phyloP scores from a whole-genome alignment of 2,888 invertebrate genomes.

The Apodemia hepburni region DNA sequence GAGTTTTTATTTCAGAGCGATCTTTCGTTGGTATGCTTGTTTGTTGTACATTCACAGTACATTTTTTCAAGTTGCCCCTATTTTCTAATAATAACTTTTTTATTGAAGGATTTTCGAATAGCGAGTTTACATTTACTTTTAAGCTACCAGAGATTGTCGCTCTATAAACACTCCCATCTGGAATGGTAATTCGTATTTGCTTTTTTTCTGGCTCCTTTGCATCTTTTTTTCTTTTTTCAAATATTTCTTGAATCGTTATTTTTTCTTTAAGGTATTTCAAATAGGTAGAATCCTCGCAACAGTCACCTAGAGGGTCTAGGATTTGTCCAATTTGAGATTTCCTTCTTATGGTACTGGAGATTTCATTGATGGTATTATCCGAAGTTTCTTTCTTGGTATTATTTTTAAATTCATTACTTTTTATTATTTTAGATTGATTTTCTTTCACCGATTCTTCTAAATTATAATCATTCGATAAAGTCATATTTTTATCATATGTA shows the following conservation, averaged over 20 bases:
- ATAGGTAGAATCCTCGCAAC: background rate
- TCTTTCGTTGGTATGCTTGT: slow-evolving; percentile 34
- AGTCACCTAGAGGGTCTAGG: background rate
- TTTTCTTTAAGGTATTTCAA: slow-evolving; percentile 22
- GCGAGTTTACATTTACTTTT: slow-evolving; percentile 43
- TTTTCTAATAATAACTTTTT: slow-evolving; percentile 44
- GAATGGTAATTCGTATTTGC: slow-evolving; percentile 48
- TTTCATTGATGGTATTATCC: background rate
- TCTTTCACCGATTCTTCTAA: background rate
- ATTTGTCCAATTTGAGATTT: background rate
- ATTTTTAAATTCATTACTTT: background rate
- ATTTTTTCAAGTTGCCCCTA: slow-evolving; percentile 41
- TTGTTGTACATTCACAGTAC: slow-evolving; percentile 55
- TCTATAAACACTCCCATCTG: slow-evolving; percentile 54
- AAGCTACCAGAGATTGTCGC: slow-evolving; percentile 53
- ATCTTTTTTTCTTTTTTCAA: slow-evolving; percentile 22
- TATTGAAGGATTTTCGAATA: slow-evolving; percentile 50
- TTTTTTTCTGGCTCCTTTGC: slow-evolving; percentile 41
- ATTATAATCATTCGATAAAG: background rate
- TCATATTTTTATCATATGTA: background rate
- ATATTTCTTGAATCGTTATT: slow-evolving; percentile 44
- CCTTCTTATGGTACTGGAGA: background rate
- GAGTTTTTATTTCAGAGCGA: slow-evolving; percentile 36
- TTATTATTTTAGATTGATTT: background rate
- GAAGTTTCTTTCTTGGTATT: background rate